Conservation (phyloP, 2,113 vertebrate genomes). For the Xyliphius kryptos region DNA sequence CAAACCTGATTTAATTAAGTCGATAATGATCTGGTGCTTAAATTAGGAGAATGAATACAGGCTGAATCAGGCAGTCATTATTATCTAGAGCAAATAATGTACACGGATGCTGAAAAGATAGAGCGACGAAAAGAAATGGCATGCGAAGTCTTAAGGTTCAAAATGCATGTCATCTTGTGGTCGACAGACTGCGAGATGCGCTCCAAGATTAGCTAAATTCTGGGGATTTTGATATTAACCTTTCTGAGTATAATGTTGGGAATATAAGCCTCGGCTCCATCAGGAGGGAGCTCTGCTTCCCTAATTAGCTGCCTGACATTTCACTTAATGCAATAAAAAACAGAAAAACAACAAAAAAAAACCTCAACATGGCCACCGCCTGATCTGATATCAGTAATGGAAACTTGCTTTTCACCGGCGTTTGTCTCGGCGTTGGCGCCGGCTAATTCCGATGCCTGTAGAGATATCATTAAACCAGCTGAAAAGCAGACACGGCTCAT, state of each 20-base stretch:
- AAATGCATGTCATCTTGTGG: neutral
- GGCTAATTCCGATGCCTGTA: conserved; percentile 19
- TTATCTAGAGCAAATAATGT: neutral
- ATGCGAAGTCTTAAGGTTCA: neutral
- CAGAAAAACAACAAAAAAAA: neutral
- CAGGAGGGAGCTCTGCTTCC: conserved; percentile 25
- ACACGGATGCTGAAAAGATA: neutral
- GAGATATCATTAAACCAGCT: conserved; percentile 34
- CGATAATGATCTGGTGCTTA: too few relatives aligned
- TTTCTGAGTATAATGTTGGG: conserved; percentile 36
- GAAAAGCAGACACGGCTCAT: conserved; percentile 6
- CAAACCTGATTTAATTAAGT: too few relatives aligned
- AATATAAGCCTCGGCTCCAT: conserved; percentile 29
- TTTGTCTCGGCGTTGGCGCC: conserved; percentile 18
- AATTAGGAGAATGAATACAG: too few relatives aligned
- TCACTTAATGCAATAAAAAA: conserved; percentile 41
- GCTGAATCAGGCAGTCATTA: neutral
- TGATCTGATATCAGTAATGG: conserved; percentile 40
- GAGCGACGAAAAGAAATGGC: neutral
- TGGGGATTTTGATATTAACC: conserved; percentile 37
- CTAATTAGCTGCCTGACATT: conserved; percentile 45
- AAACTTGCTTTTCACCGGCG: conserved; percentile 27
- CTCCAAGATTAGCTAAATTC: conserved; percentile 18
- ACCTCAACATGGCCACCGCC: conserved; percentile 8
- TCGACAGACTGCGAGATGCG: conserved; percentile 16